Conservation (phyloP, 2,888 invertebrate genomes). For the Plebejus melissa region DNA sequence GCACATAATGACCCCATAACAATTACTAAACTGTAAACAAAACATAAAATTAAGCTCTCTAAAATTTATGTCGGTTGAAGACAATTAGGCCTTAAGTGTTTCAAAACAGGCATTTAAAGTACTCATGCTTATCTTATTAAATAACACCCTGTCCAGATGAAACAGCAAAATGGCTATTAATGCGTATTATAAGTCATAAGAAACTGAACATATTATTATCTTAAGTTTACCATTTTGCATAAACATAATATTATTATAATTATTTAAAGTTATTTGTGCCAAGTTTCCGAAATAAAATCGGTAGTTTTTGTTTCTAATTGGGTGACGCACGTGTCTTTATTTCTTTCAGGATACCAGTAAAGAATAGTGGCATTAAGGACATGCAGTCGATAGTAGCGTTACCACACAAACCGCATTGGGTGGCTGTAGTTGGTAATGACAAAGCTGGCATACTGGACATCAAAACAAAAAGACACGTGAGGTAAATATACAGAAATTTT, state of each 20-base stretch:
- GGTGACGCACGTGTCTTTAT: neutral
- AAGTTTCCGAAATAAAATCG: too few species aligned
- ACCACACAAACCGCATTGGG: conserved; percentile 90
- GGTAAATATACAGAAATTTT: conserved; percentile 53
- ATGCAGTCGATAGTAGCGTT: conserved; percentile 87
- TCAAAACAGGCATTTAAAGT: conserved; percentile 20
- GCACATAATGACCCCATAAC: neutral
- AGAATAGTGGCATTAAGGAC: conserved; percentile 81
- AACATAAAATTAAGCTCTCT: conserved; percentile 4
- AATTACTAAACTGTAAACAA: conserved; percentile 15
- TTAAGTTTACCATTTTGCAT: too few species aligned
- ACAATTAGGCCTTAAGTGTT: neutral
- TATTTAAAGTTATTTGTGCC: too few species aligned
- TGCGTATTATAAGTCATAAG: neutral
- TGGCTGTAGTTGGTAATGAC: conserved; percentile 93
- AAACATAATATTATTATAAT: too few species aligned
- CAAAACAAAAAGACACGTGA: conserved; percentile 90
- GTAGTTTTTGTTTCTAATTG: too few species aligned
- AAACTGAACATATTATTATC: too few species aligned
- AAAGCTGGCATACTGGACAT: conserved; percentile 95
- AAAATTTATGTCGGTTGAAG: conserved; percentile 5
- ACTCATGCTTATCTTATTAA: neutral
- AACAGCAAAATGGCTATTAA: neutral
- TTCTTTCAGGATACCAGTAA: conserved; percentile 63
- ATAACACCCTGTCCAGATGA: neutral